These are phyloP conservation scores for Nesometra sesokonis DNA, from an alignment of 35 echinoderm and acorn worm genomes.

Conservation along the genomic window DNA sequence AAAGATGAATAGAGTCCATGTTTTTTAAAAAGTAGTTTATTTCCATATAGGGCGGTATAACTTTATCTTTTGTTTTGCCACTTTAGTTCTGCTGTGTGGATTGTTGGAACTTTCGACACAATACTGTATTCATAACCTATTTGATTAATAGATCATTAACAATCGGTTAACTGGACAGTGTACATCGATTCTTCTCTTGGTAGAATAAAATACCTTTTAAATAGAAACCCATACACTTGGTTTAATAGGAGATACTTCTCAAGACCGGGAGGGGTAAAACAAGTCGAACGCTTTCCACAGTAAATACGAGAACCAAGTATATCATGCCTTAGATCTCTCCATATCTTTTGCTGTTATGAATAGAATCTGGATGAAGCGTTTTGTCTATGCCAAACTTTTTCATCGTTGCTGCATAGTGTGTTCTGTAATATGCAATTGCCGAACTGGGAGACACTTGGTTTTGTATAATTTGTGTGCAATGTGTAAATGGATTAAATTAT, in stretches of 20 bases:
- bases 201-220: no score
- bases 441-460: neutral
- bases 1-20: neutral
- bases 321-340: neutral
- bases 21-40: neutral
- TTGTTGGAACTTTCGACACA: neutral
- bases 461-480: neutral
- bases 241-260: no score
- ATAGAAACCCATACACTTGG: no score
- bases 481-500: constrained; percentile 1
- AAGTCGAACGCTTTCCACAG: neutral
- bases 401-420: neutral
- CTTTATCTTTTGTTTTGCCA: neutral
- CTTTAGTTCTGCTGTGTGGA: neutral
- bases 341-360: neutral
- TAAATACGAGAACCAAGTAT: neutral
- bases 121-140: neutral
- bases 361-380: neutral
- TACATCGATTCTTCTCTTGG: no score
- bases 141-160: no score
- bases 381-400: neutral
- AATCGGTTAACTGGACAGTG: no score
- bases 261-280: no score
- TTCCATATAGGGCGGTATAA: neutral
- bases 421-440: neutral